These are phyloP conservation scores for Zelleria hepariella DNA, from an alignment of 2,888 invertebrate genomes.

Conservation along the genomic window DNA sequence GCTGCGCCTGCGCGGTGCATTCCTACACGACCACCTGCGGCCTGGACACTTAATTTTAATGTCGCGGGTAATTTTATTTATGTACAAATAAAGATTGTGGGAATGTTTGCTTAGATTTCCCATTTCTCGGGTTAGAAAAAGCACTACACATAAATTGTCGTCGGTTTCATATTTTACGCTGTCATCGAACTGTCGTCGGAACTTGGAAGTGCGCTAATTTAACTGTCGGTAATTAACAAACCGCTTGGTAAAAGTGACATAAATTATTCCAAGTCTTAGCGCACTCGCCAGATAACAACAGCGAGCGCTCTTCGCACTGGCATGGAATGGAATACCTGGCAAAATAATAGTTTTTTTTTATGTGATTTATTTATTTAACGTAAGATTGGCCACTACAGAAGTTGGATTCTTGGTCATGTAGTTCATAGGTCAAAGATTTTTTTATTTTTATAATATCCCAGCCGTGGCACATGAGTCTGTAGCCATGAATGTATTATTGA, in stretches of 20 bases:
- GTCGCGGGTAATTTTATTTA: background rate
- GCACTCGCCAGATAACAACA: no score
- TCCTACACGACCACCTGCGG: background rate
- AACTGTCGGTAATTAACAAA: no score
- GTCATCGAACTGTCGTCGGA: background rate
- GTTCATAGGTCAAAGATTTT: no score
- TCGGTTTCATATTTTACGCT: background rate
- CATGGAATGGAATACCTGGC: no score
- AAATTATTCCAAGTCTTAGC: no score
- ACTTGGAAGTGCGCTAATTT: background rate
- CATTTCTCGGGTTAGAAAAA: background rate
- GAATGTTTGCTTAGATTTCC: background rate
- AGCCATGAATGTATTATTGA: background rate
- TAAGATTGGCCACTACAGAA: no score
- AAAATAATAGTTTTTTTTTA: no score
- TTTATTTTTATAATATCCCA: no score
- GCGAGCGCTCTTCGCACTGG: no score
- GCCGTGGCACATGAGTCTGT: background rate
- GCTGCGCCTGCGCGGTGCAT: constrained; percentile 30
- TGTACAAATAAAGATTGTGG: background rate
- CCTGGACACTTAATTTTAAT: background rate
- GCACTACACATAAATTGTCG: background rate
- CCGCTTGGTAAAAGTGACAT: no score
- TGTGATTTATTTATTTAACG: no score
- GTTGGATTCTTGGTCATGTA: no score